A percentile compares a stretch with the other conserved stretches of the same genome.
Evolutionary conservation across 1,140 invertebrate genomes (phyloP).

Genomic region (Neotoxoptera formosana): DNA sequence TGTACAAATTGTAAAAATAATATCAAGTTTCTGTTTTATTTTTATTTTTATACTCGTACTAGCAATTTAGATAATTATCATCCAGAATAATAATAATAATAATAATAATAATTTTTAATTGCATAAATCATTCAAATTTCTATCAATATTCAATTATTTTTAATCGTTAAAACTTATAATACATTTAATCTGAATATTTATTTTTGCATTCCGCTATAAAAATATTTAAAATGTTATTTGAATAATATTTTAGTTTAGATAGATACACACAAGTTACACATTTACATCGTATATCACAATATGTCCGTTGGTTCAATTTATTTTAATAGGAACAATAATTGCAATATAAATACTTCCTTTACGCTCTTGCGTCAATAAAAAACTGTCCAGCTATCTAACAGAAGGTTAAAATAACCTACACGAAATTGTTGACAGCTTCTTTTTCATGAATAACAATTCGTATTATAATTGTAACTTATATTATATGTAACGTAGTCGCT

Average conservation of each 20-base stretch:
- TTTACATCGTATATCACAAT: not conserved
- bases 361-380: not conserved
- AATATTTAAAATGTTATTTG: not conserved
- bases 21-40: too few relatives aligned
- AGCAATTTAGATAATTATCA: not conserved
- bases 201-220: not conserved
- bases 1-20: too few relatives aligned
- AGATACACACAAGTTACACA: not conserved
- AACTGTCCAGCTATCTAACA: not conserved
- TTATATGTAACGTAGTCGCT: not conserved
- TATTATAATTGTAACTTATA: slow-evolving; percentile 3
- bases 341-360: slow-evolving; percentile 25
- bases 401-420: slow-evolving; percentile 49
- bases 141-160: not conserved
- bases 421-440: not conserved
- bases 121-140: not conserved
- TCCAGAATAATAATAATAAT: not conserved
- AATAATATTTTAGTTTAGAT: not conserved
- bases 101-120: not conserved
- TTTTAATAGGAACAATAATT: slow-evolving; percentile 48
- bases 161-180: not conserved
- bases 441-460: slow-evolving; percentile 33
- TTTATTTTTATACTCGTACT: too few relatives aligned
- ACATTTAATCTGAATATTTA: not conserved
- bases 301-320: slow-evolving; percentile 28